phyloP scores from a whole-genome alignment of 2,888 invertebrate genomes.

The Tolmerus cingulatus region DNA sequence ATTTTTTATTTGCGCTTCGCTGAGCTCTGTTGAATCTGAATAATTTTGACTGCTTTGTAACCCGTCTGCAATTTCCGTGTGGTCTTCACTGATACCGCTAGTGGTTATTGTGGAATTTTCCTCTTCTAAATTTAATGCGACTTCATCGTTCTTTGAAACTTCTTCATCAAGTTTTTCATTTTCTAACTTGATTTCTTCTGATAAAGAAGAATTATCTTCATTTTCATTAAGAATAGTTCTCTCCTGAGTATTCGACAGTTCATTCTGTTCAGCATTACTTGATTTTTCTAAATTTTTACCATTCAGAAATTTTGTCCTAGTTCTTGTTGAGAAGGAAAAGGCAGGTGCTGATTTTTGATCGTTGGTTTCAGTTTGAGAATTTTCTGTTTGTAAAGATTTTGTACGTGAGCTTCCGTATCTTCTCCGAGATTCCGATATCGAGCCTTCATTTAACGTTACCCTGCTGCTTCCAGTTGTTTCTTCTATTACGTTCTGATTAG shows the following conservation, averaged over 20 bases:
- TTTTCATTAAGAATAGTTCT: background rate
- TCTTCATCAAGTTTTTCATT: background rate
- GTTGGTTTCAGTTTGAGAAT: background rate
- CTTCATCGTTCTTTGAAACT: background rate
- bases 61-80: background rate
- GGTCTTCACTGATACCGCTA: background rate
- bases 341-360: background rate
- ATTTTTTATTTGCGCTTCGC: background rate
- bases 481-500: slow-evolving; percentile 50
- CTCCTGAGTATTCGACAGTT: background rate
- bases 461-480: slow-evolving; percentile 38
- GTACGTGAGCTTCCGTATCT: background rate
- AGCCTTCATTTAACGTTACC: background rate
- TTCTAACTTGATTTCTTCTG: background rate
- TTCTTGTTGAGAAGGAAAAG: background rate
- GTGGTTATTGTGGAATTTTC: background rate
- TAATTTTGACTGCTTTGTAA: background rate
- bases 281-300: background rate
- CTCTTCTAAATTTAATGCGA: background rate
- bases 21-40: background rate
- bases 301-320: background rate
- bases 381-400: background rate
- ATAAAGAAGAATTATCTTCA: background rate
- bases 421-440: background rate
- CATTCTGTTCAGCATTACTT: background rate